Base-by-base conservation (phyloP, 2,797 vertebrate species). In the Cirrhinus molitorella region DNA sequence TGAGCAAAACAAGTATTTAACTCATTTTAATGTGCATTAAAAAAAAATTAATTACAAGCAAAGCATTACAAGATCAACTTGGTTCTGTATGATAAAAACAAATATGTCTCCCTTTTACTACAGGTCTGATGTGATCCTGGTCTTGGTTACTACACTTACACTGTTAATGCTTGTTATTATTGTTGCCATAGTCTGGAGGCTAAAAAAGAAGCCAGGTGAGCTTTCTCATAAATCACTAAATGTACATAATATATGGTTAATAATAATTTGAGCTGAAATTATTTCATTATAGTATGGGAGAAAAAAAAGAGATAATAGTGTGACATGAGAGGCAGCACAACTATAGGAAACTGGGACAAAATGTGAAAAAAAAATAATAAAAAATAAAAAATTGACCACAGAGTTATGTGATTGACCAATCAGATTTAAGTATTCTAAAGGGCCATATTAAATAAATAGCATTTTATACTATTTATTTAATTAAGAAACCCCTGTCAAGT, bases 151-250 rank as follows among this genome's bases (percentile, higher is more conserved):
- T 3, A 57, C 21, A 2, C 14, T 77, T 16, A 17, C 37, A 25
- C 61, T 87, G 53, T 16, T 57, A 21, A 68, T 70, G 12, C 25
- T 87, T 19, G 16, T 79, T 21, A 16, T 37, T 53, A 67, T 85
- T 63, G 19, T 75, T 23, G 65, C 34, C 34, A 61, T 59, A 13
- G 10, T 31, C 40, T 31, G 17, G 11, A 63, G 49, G n/a, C 7
- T 31, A 23, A 80, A 19, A 23, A 83, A 51, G 14, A 80, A 47
- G 2, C 23, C 4, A 0, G 3, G 67, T 70, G 66, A 68, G 66
- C 16, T 68, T 66, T 43, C 12, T 66, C 10, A n/a, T n/a, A n/a
- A n/a, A 17, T 65, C 0, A 34, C 1, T 65, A 65, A 37, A 67
- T 67, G 10, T 10, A n/a, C 65, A 66, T 40, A 66, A 66, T 2